Evolutionary conservation across 1,140 invertebrate species (phyloP), one percentile per base, ranked within the genome.

Genomic region (Penaeus vannamei): DNA sequence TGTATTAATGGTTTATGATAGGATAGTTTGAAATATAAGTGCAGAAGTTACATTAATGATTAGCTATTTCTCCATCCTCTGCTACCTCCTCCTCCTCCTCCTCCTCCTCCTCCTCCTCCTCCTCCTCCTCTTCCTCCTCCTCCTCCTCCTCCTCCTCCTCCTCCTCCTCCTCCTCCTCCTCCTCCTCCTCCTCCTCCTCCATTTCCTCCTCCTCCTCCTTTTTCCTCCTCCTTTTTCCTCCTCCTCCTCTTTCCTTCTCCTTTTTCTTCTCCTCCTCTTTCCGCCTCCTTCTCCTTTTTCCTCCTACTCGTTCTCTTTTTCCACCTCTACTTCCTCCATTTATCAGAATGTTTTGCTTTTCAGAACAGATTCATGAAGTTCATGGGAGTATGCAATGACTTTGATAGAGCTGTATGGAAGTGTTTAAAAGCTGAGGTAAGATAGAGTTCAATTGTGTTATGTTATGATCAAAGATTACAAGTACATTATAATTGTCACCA

Each of bases 301-400:
- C 22, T 32, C 14, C 17, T 29, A 12, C 5, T 26, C n/a, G 14
- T 32, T 17, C 22, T 32, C 7, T 17, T 29, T 29, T 32, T 32
- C 17, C 2, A 20, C 3, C n/a, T 23, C n/a, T 32, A 8, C n/a
- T 20, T 29, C 20, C n/a, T 29, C 29, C 72, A 76, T 32, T 32
- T 80, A 80, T 29, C 53, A 60, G 1, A 17, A 46, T 26, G 23
- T 26, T 84, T 42, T 77, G 1, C 19, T 46, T 88, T 88, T 59
- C 81, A 88, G 86, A 89, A 89, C 60, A 89, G 77, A 61, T 66
- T 89, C n/a, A 60, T 84, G 72, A 89, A 89, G 59, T 89, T 89
- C 53, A n/a, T 84, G 26, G 87, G 87, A 5, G 59, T 64, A 20
- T 89, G 87, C 76, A 89, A 89, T 53, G 81, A 84, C 1, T 62